phyloP scores from a whole-genome alignment of 2,113 vertebrate genomes.

The Scophthalmus maximus region DNA sequence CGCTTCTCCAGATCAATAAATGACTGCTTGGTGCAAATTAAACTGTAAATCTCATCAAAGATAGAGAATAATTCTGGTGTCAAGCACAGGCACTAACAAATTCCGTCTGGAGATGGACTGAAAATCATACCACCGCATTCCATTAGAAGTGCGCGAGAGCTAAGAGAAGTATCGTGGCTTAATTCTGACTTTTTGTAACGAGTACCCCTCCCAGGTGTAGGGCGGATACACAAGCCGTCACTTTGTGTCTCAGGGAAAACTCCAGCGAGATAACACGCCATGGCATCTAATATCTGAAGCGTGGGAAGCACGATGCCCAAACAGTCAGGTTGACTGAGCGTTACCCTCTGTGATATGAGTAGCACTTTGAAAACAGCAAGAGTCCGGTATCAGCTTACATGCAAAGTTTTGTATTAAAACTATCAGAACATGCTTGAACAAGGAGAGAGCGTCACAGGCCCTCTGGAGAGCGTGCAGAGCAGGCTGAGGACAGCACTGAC shows the following conservation, averaged over 20 bases:
- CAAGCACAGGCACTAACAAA: constrained; percentile 78
- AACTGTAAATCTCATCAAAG: constrained; percentile 68
- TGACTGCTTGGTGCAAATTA: constrained; percentile 68
- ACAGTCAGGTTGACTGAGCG: constrained; percentile 53
- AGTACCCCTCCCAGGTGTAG: not conserved
- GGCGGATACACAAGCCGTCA: not conserved
- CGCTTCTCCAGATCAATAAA: constrained; percentile 71
- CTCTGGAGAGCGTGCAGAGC: constrained; percentile 2
- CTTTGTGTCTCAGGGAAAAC: constrained; percentile 11
- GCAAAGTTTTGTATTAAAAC: constrained; percentile 40
- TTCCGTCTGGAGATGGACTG: constrained; percentile 16
- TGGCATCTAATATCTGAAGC: constrained; percentile 56
- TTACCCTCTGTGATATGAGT: constrained; percentile 36
- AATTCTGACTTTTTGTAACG: not conserved
- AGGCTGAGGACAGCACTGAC: constrained; percentile 35
- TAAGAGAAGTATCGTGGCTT: not conserved
- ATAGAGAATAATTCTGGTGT: constrained; percentile 45
- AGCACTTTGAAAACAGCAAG: constrained; percentile 28
- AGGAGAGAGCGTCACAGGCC: constrained; percentile 29
- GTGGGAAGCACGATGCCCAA: constrained; percentile 54
- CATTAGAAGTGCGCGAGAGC: constrained; percentile 4
- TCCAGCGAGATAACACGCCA: constrained; percentile 30
- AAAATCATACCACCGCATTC: constrained; percentile 22
- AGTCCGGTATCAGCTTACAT: constrained; percentile 50
- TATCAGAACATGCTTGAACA: constrained; percentile 46